These are phyloP conservation scores for Mizuhopecten yessoensis DNA, from an alignment of 1,140 invertebrate species.

Conservation along the genomic window DNA sequence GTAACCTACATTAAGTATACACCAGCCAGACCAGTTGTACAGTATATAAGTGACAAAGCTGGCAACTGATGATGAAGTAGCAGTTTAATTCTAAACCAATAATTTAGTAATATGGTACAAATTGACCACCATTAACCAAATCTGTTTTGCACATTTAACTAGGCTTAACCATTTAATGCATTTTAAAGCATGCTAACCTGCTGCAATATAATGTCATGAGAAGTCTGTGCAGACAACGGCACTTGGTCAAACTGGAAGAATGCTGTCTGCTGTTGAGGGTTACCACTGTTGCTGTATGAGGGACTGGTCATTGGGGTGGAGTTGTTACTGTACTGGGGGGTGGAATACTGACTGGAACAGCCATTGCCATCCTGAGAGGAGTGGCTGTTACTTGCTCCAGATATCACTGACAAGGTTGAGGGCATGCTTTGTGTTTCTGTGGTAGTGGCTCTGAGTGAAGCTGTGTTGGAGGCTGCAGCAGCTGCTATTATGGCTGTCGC, in stretches of 20 bases:
- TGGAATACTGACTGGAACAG: not conserved
- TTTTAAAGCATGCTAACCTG: conserved; percentile 44
- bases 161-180: too few species aligned
- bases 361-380: conserved; percentile 35
- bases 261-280: conserved; percentile 61
- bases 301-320: conserved; percentile 62
- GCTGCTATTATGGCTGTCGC: conserved; percentile 83
- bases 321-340: conserved; percentile 49
- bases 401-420: not conserved
- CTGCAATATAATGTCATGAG: conserved; percentile 59
- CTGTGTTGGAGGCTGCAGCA: conserved; percentile 65
- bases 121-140: too few species aligned
- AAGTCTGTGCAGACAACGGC: conserved; percentile 61
- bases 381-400: conserved; percentile 41
- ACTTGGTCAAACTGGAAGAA: conserved; percentile 71
- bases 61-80: too few species aligned
- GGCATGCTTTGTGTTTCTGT: not conserved
- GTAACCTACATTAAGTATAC: too few species aligned
- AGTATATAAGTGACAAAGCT: too few species aligned
- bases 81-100: too few species aligned
- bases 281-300: conserved; percentile 43
- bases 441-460: conserved; percentile 62
- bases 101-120: too few species aligned
- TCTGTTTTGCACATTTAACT: too few species aligned
- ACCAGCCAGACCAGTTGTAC: too few species aligned